Evolutionary conservation across 2,113 vertebrate genomes (phyloP).

Genomic region (Tauraco erythrolophus): DNA sequence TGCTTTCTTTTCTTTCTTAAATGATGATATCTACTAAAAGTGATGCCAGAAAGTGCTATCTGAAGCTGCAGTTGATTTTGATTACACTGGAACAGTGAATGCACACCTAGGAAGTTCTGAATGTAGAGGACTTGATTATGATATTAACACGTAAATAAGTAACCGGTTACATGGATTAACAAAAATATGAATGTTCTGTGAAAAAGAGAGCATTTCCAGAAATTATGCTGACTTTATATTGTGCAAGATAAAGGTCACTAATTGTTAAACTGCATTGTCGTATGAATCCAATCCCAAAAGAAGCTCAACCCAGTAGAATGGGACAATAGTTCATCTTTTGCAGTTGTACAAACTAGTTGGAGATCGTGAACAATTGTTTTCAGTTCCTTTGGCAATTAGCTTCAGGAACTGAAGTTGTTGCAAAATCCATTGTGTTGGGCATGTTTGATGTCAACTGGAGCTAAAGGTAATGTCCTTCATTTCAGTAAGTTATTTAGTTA

Average conservation of each 20-base stretch:
- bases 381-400: not conserved
- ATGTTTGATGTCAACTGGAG: conserved; percentile 50
- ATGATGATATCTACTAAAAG: not conserved
- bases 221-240: not conserved
- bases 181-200: conserved; percentile 22
- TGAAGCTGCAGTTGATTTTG: conserved; percentile 29
- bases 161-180: conserved; percentile 28
- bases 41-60: conserved; percentile 7
- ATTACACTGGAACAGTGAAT: not conserved
- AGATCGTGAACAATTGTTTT: not conserved
- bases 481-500: conserved; percentile 36
- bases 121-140: conserved; percentile 61
- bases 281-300: not conserved
- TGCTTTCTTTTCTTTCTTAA: conserved; percentile 46
- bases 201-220: conserved; percentile 20
- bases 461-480: conserved; percentile 58
- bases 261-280: not conserved
- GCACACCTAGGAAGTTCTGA: conserved; percentile 39
- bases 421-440: not conserved
- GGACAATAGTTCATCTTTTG: not conserved
- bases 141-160: conserved; percentile 66
- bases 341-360: not conserved
- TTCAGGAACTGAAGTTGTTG: conserved; percentile 29
- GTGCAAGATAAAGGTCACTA: not conserved
- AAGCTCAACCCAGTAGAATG: not conserved